A percentile compares a stretch with the other conserved stretches of the same genome.
These are phyloP conservation scores for Acrossocheilus fasciatus DNA, from an alignment of 2,797 vertebrate species.

Conservation along the genomic window DNA sequence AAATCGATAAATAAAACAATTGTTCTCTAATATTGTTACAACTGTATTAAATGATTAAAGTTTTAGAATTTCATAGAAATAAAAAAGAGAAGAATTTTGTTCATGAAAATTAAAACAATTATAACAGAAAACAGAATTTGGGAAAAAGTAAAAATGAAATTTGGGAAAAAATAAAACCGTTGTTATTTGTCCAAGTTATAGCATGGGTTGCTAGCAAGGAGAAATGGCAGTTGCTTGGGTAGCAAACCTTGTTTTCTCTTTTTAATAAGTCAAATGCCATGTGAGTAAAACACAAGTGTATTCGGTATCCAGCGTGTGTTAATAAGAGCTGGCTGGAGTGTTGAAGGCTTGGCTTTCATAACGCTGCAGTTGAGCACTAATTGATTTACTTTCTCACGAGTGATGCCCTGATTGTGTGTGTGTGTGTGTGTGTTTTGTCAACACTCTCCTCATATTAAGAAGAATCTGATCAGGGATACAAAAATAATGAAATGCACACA, in stretches of 20 bases:
- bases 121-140: background rate
- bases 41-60: background rate
- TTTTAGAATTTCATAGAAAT: background rate
- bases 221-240: background rate
- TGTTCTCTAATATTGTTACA: background rate
- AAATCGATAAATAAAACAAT: background rate
- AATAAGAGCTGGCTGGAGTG: background rate
- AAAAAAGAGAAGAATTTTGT: background rate
- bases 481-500: background rate
- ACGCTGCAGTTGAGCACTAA: conserved; percentile 64
- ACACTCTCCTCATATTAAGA: background rate
- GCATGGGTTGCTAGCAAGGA: background rate
- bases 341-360: background rate
- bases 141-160: background rate
- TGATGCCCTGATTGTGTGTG: conserved; percentile 61
- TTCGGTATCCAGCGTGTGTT: background rate
- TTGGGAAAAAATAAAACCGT: background rate
- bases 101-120: background rate
- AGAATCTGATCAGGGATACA: background rate
- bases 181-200: background rate
- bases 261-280: background rate
- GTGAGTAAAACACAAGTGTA: background rate
- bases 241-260: background rate
- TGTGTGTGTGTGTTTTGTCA: background rate
- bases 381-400: conserved; percentile 75